Evolutionary conservation across 37 sponge, comb jelly and placozoan species (phyloP), one percentile per base, ranked within the genome.

Genomic region (Amphimedon queenslandica): DNA sequence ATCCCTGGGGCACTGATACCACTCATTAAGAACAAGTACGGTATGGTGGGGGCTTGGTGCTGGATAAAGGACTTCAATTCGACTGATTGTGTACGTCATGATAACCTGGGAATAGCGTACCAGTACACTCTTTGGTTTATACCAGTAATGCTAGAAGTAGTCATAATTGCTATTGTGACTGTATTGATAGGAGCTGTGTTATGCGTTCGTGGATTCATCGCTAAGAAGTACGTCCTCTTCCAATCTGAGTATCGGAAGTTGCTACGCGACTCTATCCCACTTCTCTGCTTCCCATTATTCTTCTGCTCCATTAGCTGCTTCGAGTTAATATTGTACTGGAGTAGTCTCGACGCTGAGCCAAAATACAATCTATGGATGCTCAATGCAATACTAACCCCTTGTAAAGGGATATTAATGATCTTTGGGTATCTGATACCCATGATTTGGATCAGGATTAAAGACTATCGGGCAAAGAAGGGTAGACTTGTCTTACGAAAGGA

Each of bases 31-130:
- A 42, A 51, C 25, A 35, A 82, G 0, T 88, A 88, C 37, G 89
- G 89, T 5, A 40, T 30, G 36, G 83, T 84, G 0, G 89, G 89
- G 10, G 75, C 79, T 1, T 88, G 89, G 89, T 88, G 89, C 71
- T 88, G 89, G 89, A 88, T 88, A 30, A 60, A 57, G 0, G 63
- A 63, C 6, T 13, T 18, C 30, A 28, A 1, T 18, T n/a, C 2
- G 24, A 57, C 37, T 58, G 8, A 13, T 13, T 47, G 53, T 47
- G 13, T 13, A 18, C 13, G 13, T 8, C 8, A 18, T 8, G 53
- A 47, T 47, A 13, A 47, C 8, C 29, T 64, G 8, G 90, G 85
- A 2, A n/a, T 67, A 4, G 58, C 72, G 6, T 40, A 83, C 35
- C 71, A 68, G 31, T 69, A 68, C 24, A 51, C 55, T 5, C 56